Conservation (phyloP, 2,888 invertebrate species). For the Eubasilissa splendida region DNA sequence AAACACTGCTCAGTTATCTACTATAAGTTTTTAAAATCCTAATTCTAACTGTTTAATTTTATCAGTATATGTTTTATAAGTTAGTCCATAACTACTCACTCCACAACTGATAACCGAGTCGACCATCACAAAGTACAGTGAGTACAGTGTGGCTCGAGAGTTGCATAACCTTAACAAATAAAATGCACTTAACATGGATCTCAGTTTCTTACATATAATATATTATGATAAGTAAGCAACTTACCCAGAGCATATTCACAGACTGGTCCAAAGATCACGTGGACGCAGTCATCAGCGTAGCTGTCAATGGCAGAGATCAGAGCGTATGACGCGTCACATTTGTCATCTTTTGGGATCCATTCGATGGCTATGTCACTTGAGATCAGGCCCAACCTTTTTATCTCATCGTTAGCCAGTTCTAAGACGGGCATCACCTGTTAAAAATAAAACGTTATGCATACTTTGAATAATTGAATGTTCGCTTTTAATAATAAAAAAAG, state of each 20-base stretch:
- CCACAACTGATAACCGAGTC: no score
- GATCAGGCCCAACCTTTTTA: constrained; percentile 70
- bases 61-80: no score
- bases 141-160: no score
- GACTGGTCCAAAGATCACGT: constrained; percentile 85
- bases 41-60: no score
- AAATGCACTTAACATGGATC: not conserved
- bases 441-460: constrained; percentile 40
- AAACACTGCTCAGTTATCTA: no score
- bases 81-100: no score
- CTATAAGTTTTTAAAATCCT: no score
- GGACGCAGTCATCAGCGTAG: constrained; percentile 79
- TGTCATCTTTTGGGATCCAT: constrained; percentile 79
- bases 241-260: constrained; percentile 88
- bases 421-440: constrained; percentile 75
- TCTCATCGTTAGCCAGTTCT: constrained; percentile 74
- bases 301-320: constrained; percentile 82
- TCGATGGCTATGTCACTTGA: constrained; percentile 75
- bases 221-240: constrained; percentile 61
- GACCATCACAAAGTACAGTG: no score
- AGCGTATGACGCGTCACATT: constrained; percentile 82
- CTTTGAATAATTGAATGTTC: no score
- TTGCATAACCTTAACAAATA: not conserved
- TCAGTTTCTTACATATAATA: not conserved
- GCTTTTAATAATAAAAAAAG: no score